phyloP scores from a whole-genome alignment of 2,797 vertebrate genomes.

The Pantherophis vulpinus region DNA sequence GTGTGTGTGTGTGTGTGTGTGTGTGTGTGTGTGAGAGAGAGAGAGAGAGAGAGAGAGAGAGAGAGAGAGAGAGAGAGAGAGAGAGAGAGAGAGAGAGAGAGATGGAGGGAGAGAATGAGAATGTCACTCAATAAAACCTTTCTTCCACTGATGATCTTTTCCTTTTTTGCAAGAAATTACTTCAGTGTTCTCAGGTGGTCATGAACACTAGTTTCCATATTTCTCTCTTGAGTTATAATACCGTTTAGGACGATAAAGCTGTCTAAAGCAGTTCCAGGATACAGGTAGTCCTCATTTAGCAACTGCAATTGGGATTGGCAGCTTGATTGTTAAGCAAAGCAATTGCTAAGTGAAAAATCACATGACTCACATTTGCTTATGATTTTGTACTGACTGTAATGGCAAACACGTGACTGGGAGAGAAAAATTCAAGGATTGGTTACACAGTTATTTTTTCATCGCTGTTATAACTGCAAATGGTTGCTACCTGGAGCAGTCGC shows the following conservation, averaged over 20 bases:
- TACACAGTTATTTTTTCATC: not conserved
- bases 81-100: too few species aligned
- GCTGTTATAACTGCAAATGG: not conserved
- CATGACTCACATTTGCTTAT: not conserved
- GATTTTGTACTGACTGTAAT: not conserved
- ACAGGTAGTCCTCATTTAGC: not conserved
- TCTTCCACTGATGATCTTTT: not conserved
- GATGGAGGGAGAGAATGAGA: too few species aligned
- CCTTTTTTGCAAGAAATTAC: not conserved
- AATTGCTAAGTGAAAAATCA: not conserved
- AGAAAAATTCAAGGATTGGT: not conserved
- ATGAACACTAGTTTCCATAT: not conserved
- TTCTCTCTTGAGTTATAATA: not conserved
- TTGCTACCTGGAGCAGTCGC: not conserved
- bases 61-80: too few species aligned
- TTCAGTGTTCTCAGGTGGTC: not conserved
- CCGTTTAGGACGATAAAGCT: not conserved
- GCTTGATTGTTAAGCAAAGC: not conserved
- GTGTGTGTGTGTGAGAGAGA: too few species aligned
- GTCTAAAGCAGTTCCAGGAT: not conserved
- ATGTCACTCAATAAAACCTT: not conserved
- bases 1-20: not conserved
- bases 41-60: too few species aligned
- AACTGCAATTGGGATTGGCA: not conserved
- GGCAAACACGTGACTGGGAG: not conserved